Base-by-base conservation (phyloP, 2,888 invertebrate genomes). In the Chouioia cunea region DNA sequence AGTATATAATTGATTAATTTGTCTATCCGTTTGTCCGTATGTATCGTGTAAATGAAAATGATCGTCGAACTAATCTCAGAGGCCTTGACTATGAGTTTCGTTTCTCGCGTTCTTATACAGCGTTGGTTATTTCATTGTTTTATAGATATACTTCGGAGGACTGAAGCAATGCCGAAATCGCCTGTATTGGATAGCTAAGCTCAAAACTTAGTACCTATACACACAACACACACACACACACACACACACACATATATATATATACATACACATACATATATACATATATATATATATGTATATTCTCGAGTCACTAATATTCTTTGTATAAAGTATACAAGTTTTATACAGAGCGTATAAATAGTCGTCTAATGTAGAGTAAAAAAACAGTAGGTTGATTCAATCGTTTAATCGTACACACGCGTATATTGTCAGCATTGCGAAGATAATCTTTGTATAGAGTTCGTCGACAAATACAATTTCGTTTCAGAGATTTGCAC, bases 1-100 rank as follows among this genome's bases (percentile, higher is more conserved):
- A 58, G 47, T 44, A 15, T 44, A 15, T 46, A 12, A 16, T 36
- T 12, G 47, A 56, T 27, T 27, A 23, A 18, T 20, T 18, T 44
- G 36, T 43, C 22, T 47, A 4, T 15, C 57, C 6, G 44, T 22
- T 47, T 2, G 46, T 18, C 43, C 20, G 62, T 60, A 52, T 47
- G 53, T 20, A 63, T 57, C 52, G 20, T 53, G 64, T 60, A n/a
- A n/a, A n/a, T 52, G 14, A 20, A 53, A 20, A 15, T 22, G 2
- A 10, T 22, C 2, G 23, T 53, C 14, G 23, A 1, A 22, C 10
- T 15, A 10, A 53, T 53, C 20, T 3, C 44, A 68, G 62, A 69
- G 68, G 63, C 68, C 68, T 50, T 69, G 62, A 63, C 50, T 62
- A 62, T 27, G 50, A 62, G 43, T 62, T 56, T 60, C 62, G 62